Base-by-base conservation (phyloP, 2,797 vertebrate genomes). In the Hephaestus fuliginosus region DNA sequence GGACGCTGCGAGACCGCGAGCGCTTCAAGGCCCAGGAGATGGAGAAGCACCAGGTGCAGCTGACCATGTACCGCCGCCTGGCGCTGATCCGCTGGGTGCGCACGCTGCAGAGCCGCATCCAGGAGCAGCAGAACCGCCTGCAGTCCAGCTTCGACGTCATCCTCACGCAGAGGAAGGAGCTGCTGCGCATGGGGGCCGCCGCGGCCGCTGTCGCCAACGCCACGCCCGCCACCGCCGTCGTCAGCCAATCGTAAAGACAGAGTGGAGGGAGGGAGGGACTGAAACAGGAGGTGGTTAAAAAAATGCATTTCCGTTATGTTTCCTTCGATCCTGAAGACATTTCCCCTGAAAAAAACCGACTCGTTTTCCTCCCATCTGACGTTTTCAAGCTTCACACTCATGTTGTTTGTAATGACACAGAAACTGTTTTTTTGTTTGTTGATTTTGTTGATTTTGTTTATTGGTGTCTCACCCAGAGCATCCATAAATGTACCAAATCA, bases 31-130 rank as follows among this genome's bases (percentile, higher is more conserved):
- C 97, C 76, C 95, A 86, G 89, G 98, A 99, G 95, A 99, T 99
- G 92, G 97, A 99, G 94, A 98, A 97, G 91, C 98, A 99, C 82
- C 98, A 98, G 33, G 92, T 96, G 74, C 98, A 98, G 92, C 91
- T 99, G 90, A 97, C 97, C 92, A 99, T 99, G 98, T 99, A 99
- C 90, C 97, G 98, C 12, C 97, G 98, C 15, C 90, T 99, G 94
- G 97, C 98, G 0, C 94, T 99, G 89, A 96, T 99, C 83, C 98
- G 97, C 85, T 99, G 98, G 97, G 96, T 99, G 78, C 97, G 97
- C 41, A 94, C 96, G 58, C 95, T 99, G 80, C 97, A 98, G 94
- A 89, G 95, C 87, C 96, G 93, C 0, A 91, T 99, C 17, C 93
- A 95, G 82, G 97, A 98, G 85, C 98, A 99, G 93, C 98, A 99